Evolutionary conservation across 2,888 invertebrate species (phyloP).

Genomic region (Masnerella sp.): DNA sequence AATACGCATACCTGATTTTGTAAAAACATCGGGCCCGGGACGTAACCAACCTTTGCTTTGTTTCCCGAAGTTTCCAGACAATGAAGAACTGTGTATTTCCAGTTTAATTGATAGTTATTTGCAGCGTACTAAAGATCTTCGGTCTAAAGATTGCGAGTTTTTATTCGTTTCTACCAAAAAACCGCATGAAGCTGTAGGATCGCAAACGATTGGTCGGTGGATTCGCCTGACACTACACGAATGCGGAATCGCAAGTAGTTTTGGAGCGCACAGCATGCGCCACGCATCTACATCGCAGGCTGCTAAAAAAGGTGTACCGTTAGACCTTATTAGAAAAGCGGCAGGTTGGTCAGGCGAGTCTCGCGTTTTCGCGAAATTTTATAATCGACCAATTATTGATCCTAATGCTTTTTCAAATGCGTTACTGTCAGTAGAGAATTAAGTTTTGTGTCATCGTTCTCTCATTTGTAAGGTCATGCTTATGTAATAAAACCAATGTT

Average conservation of each 20-base stretch:
- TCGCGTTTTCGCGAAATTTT: no score
- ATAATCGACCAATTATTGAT: no score
- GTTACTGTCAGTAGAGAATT: no score
- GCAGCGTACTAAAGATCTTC: not conserved
- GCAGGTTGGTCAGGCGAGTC: no score
- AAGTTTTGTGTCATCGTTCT: no score
- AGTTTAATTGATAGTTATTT: slow-evolving; percentile 20
- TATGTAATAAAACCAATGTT: no score
- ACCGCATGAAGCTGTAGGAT: slow-evolving; percentile 22
- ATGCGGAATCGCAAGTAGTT: not conserved
- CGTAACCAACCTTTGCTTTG: slow-evolving; percentile 24
- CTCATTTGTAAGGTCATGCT: no score
- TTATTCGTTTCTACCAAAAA: slow-evolving; percentile 35
- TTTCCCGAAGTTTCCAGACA: slow-evolving; percentile 19
- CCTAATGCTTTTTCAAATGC: no score
- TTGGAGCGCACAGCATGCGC: not conserved
- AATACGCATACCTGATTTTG: not conserved
- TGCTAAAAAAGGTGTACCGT: no score
- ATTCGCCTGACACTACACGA: not conserved
- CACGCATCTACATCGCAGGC: slow-evolving; percentile 10
- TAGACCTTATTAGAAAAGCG: no score
- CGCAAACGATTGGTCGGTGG: slow-evolving; percentile 1
- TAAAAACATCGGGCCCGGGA: not conserved
- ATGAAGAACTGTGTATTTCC: slow-evolving; percentile 28
- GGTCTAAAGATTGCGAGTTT: not conserved